Evolutionary conservation across 92 coral and sea anemone genomes (phyloP).

Genomic region (Phymanthus crucifer): DNA sequence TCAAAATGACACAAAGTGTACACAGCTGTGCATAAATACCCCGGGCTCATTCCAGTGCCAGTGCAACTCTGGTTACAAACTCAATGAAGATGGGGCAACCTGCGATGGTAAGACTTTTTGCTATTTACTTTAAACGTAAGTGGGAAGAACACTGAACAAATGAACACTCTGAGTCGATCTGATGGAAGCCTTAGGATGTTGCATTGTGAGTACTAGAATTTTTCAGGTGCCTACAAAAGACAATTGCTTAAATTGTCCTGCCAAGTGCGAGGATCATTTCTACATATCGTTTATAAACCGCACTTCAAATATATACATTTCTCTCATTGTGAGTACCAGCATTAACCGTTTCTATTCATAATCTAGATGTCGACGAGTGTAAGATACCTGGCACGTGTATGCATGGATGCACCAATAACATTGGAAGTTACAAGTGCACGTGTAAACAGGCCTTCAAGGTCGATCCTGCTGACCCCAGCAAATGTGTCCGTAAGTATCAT

Average conservation of each 20-base stretch:
- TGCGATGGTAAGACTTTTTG: slow-evolving; percentile 45
- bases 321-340: background rate
- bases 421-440: slow-evolving; percentile 48
- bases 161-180: too few relatives aligned
- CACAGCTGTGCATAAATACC: slow-evolving; percentile 44
- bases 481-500: slow-evolving; percentile 50
- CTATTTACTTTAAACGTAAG: background rate
- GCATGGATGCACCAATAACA: slow-evolving; percentile 38
- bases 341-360: background rate
- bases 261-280: too few relatives aligned
- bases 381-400: slow-evolving; percentile 38
- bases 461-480: slow-evolving; percentile 41
- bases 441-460: slow-evolving; percentile 54
- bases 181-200: too few relatives aligned
- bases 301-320: too few relatives aligned
- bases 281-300: too few relatives aligned
- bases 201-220: too few relatives aligned
- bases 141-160: too few relatives aligned
- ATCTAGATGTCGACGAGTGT: slow-evolving; percentile 49
- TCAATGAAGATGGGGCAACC: slow-evolving; percentile 24
- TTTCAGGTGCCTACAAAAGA: too few relatives aligned
- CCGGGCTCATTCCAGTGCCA: slow-evolving; percentile 57
- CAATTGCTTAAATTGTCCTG: too few relatives aligned
- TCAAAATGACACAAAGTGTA: slow-evolving; percentile 19
- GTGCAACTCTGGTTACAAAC: slow-evolving; percentile 45